Conservation (phyloP, 2,797 vertebrate genomes). For the Loris lydekkerianus region DNA sequence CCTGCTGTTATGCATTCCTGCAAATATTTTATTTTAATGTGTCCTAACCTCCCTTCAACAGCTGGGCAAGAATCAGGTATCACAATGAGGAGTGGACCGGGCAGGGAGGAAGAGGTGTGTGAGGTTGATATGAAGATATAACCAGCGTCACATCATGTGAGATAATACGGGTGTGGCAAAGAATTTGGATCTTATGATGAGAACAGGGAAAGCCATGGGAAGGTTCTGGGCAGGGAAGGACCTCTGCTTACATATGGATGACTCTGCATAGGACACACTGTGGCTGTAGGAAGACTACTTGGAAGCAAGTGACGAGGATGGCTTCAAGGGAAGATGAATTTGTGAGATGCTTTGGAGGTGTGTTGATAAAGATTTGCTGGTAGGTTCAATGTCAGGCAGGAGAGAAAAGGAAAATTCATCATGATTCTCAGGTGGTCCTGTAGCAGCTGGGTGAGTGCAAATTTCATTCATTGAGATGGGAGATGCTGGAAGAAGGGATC, state of each 20-base stretch:
- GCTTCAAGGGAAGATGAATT: not conserved
- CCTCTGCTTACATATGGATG: not conserved
- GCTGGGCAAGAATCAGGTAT: not conserved
- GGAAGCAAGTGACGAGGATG: not conserved
- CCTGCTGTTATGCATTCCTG: not conserved
- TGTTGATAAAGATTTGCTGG: not conserved
- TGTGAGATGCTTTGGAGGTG: not conserved
- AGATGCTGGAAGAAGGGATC: not conserved
- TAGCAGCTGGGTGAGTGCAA: not conserved
- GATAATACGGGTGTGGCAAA: not conserved
- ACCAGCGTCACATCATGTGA: not conserved
- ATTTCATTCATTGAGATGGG: not conserved
- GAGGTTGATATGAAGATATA: not conserved
- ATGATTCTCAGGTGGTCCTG: not conserved
- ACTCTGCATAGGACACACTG: not conserved
- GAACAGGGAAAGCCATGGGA: not conserved
- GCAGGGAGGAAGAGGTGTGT: accelerated
- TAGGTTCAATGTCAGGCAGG: not conserved
- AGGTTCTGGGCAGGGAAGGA: not conserved
- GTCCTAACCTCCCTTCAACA: not conserved
- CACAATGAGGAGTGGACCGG: not conserved
- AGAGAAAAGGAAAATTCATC: not conserved
- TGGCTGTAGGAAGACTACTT: not conserved
- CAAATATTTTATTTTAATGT: not conserved
- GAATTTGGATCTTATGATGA: not conserved